These are phyloP conservation scores for Morone chrysops DNA, from an alignment of 2,113 vertebrate genomes.

Conservation along the genomic window DNA sequence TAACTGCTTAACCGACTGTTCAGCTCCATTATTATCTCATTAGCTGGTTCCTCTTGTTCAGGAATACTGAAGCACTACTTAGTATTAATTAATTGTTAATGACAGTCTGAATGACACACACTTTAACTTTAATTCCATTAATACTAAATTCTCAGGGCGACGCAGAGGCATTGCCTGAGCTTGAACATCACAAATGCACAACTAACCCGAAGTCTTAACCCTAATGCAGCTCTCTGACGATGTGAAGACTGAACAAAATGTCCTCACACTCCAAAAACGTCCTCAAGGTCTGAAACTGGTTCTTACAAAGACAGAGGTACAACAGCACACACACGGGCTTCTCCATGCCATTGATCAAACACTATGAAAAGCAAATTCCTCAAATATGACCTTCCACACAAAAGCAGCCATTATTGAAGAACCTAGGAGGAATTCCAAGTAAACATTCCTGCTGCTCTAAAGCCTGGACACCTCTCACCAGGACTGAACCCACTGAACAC, in stretches of 20 bases:
- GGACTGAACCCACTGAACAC: no score
- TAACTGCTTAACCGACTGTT: constrained; percentile 58
- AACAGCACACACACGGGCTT: constrained; percentile 5
- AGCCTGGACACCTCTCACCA: constrained; percentile 48
- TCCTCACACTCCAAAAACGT: constrained; percentile 27
- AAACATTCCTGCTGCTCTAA: constrained; percentile 72
- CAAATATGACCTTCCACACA: constrained; percentile 71
- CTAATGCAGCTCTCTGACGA: background rate
- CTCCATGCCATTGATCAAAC: constrained; percentile 50
- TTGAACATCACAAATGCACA: background rate
- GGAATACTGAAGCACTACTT: constrained; percentile 46
- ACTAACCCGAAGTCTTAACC: background rate
- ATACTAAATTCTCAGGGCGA: constrained; percentile 30
- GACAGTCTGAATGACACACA: constrained; percentile 25
- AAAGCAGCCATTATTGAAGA: constrained; percentile 64
- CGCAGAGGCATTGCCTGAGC: constrained; percentile 7
- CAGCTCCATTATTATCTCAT: constrained; percentile 65
- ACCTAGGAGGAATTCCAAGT: constrained; percentile 68
- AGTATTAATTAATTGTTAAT: constrained; percentile 64
- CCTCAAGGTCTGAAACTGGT: background rate
- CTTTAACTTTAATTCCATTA: constrained; percentile 43
- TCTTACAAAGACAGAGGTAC: background rate
- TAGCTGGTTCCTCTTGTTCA: constrained; percentile 60
- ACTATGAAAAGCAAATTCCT: constrained; percentile 58
- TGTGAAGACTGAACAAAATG: background rate